phyloP scores from a whole-genome alignment of 2,113 vertebrate species.

The Ctenodactylus gundi region DNA sequence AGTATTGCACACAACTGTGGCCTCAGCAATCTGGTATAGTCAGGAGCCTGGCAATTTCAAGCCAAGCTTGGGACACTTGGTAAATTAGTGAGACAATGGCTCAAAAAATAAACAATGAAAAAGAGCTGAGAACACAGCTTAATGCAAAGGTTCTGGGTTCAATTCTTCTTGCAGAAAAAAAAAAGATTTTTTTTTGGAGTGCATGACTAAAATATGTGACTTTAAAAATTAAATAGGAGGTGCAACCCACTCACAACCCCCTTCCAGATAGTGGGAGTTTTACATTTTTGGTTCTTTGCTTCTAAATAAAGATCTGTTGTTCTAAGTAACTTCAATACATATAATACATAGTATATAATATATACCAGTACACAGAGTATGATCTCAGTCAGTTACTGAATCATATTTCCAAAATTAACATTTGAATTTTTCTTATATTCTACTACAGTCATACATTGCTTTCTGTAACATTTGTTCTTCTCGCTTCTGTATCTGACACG shows the following conservation, averaged over 20 bases:
- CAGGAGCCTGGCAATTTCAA: not conserved
- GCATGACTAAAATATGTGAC: not conserved
- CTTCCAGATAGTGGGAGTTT: too few relatives aligned
- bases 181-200: not conserved
- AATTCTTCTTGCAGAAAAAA: not conserved
- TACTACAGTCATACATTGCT: not conserved
- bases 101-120: not conserved
- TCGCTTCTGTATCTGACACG: not conserved
- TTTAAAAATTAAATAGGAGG: not conserved
- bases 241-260: too few relatives aligned
- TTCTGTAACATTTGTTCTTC: not conserved
- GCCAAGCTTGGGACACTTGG: not conserved
- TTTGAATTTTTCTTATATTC: not conserved
- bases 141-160: not conserved
- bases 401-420: slow-evolving; percentile 12
- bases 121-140: not conserved
- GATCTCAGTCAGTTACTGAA: not conserved
- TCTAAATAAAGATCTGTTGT: too few relatives aligned
- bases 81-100: not conserved
- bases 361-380: not conserved
- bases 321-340: too few relatives aligned
- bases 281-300: too few relatives aligned
- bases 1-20: not conserved
- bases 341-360: not conserved
- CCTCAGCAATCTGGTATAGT: not conserved